Evolutionary conservation across 23 tunicate genomes (phyloP).

Genomic region (Trididemnum miniatum): DNA sequence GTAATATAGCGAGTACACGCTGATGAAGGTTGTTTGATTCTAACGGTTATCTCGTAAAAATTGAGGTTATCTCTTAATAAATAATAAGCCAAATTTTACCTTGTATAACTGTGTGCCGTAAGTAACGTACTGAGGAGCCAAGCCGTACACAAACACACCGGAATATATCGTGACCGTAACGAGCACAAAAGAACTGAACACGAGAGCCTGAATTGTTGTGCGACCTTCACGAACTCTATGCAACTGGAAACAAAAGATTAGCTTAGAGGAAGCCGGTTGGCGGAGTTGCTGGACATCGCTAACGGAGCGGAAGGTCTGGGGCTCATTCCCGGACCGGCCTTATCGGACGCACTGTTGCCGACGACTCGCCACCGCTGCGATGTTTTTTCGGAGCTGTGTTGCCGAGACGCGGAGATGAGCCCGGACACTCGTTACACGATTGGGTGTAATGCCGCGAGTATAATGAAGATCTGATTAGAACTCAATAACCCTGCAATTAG

Average conservation of each 20-base stretch:
- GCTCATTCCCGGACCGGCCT: no score
- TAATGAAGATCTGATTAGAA: no score
- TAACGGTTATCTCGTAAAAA: no score
- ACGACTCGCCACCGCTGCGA: slow-evolving; percentile 1
- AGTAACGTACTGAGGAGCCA: slow-evolving; percentile 49
- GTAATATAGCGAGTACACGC: no score
- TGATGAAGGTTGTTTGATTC: no score
- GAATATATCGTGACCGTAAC: slow-evolving; percentile 32
- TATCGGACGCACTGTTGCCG: background rate
- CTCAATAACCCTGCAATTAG: no score
- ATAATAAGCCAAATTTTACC: no score
- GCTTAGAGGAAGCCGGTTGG: no score
- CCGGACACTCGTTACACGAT: background rate
- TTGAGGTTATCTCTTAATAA: no score
- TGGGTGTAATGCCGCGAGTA: background rate
- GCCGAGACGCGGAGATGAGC: background rate
- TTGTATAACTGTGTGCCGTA: slow-evolving; percentile 45
- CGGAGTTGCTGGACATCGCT: no score
- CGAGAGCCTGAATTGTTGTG: slow-evolving; percentile 11
- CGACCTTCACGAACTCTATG: slow-evolving; percentile 30
- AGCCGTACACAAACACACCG: slow-evolving; percentile 25
- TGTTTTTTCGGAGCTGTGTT: background rate
- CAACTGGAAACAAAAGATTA: slow-evolving; percentile 7
- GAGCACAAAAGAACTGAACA: slow-evolving; percentile 38
- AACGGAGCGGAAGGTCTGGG: no score